Conservation (phyloP, 1,140 invertebrate species). For the Aporrectodea caliginosa region DNA sequence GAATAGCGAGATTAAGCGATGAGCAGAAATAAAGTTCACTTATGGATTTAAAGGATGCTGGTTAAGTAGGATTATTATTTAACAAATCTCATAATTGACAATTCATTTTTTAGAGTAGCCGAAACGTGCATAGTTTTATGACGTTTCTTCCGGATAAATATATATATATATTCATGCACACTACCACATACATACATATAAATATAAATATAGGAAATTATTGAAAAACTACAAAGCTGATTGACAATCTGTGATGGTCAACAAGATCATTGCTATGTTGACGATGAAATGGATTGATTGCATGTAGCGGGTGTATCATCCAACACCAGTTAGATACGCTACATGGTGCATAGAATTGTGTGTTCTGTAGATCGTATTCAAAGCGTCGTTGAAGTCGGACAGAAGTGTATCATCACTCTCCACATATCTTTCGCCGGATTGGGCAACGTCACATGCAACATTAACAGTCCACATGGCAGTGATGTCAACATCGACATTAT, state of each 20-base stretch:
- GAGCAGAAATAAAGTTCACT: no score
- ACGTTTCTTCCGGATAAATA: no score
- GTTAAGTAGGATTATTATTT: no score
- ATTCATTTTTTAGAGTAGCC: no score
- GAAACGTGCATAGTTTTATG: no score
- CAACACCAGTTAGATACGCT: not conserved
- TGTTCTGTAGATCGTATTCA: constrained; percentile 22
- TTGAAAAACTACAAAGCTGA: not conserved
- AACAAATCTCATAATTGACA: no score
- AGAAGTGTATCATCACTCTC: constrained; percentile 77
- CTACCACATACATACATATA: no score
- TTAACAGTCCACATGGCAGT: constrained; percentile 70
- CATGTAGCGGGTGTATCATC: not conserved
- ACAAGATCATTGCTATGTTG: not conserved
- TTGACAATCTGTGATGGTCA: not conserved
- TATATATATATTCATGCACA: no score
- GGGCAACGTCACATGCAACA: constrained; percentile 79
- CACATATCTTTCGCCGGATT: constrained; percentile 76
- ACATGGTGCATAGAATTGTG: not conserved
- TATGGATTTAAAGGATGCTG: no score
- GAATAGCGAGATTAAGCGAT: no score
- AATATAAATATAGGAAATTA: no score
- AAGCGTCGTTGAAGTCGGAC: constrained; percentile 61
- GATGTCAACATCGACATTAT: constrained; percentile 79
- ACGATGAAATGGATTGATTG: not conserved